Evolutionary conservation across 2,113 vertebrate species (phyloP).

Genomic region (Rhynchomys soricoides): DNA sequence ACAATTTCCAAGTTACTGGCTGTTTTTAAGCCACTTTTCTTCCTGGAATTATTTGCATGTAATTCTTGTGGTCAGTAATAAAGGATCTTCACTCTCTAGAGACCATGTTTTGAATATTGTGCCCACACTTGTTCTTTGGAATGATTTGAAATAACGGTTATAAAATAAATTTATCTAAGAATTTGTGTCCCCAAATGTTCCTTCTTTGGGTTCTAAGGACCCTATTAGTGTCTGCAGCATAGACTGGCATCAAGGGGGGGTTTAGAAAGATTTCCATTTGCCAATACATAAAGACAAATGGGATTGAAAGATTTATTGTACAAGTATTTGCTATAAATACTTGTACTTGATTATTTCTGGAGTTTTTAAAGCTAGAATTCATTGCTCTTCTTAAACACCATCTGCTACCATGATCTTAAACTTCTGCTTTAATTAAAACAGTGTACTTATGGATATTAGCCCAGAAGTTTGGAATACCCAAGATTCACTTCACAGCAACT

Average conservation of each 20-base stretch:
- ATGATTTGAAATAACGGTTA: background rate
- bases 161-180: background rate
- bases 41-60: background rate
- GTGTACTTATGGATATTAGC: no score
- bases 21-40: background rate
- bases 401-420: background rate
- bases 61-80: background rate
- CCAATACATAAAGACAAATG: no score
- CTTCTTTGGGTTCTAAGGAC: background rate
- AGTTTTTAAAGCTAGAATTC: background rate
- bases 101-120: background rate
- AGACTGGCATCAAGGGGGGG: background rate
- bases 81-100: background rate
- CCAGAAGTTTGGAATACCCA: no score
- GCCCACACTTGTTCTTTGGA: conserved; percentile 1
- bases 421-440: background rate
- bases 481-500: no score
- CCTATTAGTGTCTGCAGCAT: background rate
- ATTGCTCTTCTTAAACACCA: background rate
- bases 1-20: background rate
- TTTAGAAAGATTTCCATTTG: no score
- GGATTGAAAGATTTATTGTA: no score
- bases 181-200: background rate
- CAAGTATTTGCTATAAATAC: no score
- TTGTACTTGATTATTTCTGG: background rate